Evolutionary conservation across 2,888 invertebrate species (phyloP), one percentile per base, ranked within the genome.

Genomic region (Caenorhabditis afra): DNA sequence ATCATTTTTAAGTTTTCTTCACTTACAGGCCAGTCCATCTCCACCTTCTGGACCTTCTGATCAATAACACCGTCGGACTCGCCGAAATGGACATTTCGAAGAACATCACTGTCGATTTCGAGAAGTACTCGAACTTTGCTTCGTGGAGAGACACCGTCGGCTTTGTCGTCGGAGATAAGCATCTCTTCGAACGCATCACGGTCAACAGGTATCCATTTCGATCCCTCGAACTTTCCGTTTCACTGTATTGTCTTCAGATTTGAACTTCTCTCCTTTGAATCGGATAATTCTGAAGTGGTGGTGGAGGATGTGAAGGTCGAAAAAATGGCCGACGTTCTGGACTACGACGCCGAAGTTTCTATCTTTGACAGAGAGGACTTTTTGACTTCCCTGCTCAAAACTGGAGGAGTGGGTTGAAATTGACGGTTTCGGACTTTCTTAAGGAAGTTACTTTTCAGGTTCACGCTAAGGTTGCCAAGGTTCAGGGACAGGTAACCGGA

Each of bases 91-190:
- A 87, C 52, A 67, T 85, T 55, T 75, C 74, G 35, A 84, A 85
- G 47, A 87, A 87, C 78, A 76, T 87, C 50, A 86, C 88, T 35
- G 84, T 88, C 41, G 88, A 88, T 23, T 68, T 88, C 37, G 86
- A 85, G 45, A 65, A 73, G 84, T 83, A 8, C 53, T 55, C 67
- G 11, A 81, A 79, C 65, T 29, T 75, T 18, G 78, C 67, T 23
- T 75, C 84, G 11, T 89, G 89, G 89, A 80, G 89, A 57, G 89
- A 89, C 55, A 82, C 64, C 65, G 76, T 73, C 41, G 89, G 89
- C 58, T 87, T 88, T 64, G 79, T 89, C 53, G 87, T 89, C 52
- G 65, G 70, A 50, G 89, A 89, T 75, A 81, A 81, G 22, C 74
- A 71, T 75, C 81, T 81, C 22, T 87, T 81, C 61, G 79, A 79